Evolutionary conservation across 2,888 invertebrate genomes (phyloP).

Genomic region (Cylloceria caligata): DNA sequence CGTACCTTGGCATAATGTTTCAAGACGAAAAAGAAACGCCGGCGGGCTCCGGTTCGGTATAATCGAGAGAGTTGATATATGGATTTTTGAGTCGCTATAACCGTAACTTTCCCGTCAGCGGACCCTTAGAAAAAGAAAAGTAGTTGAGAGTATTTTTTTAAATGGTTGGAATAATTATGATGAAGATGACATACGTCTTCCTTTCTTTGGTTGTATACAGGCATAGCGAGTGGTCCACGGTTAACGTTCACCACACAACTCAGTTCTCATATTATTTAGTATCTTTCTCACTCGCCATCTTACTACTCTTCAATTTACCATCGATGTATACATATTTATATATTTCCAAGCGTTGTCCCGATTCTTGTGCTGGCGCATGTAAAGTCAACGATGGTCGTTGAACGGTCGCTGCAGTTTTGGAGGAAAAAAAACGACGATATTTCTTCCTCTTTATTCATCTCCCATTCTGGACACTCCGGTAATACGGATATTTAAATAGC

Average conservation of each 20-base stretch:
- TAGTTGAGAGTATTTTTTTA: not conserved
- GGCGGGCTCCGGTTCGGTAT: constrained; percentile 7
- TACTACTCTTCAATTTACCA: too few species aligned
- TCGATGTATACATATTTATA: constrained; percentile 42
- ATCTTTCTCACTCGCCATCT: constrained; percentile 15
- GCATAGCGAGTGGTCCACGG: constrained; percentile 32
- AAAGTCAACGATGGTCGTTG: constrained; percentile 22
- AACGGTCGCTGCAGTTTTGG: constrained; percentile 22
- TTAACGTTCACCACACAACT: constrained; percentile 1
- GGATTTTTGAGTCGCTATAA: constrained; percentile 20
- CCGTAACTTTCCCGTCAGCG: constrained; percentile 27
- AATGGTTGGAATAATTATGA: constrained; percentile 50
- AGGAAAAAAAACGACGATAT: constrained; percentile 40
- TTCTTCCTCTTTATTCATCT: constrained; percentile 38
- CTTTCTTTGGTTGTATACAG: constrained; percentile 19
- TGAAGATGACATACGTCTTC: constrained; percentile 39
- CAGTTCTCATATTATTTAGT: constrained; percentile 24
- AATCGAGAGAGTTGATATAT: constrained; percentile 32
- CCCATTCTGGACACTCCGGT: constrained; percentile 30
- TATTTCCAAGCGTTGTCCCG: constrained; percentile 18
- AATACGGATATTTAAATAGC: constrained; percentile 58
- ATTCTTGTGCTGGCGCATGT: constrained; percentile 6
- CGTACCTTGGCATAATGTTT: not conserved
- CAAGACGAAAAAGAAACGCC: not conserved
- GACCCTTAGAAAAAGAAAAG: not conserved